Base-by-base conservation (phyloP, 2,797 vertebrate genomes). In the Pterois miles region DNA sequence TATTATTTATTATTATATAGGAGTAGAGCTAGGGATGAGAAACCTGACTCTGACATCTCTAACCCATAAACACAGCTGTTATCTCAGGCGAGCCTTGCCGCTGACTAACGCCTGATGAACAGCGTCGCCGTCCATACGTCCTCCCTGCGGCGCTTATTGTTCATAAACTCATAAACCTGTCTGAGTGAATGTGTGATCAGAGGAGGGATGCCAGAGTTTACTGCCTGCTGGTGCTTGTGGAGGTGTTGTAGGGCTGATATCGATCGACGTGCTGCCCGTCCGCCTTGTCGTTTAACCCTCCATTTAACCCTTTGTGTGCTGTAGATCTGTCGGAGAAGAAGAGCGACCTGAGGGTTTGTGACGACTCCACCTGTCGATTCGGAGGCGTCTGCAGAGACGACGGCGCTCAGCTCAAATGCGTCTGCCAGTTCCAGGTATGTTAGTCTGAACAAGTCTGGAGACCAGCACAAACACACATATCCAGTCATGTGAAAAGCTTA, bases 331-430 rank as follows among this genome's bases (percentile, higher is more conserved):
- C 96, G 6, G 96, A 97, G 91, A 96, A 95, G 86, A 97, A 98
- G 83, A 96, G 96, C 3, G 97, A 97, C 5, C 91, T 96, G 83
- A 94, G 94, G 87, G 94, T 95, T 40, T 99, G 98, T 52, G 98
- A 99, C 76, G 97, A 97, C 75, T 95, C 96, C 0, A 96, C 96
- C 0, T 99, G 98, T 95, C 96, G 96, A 80, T 99, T 95, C 1
- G 97, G 97, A 86, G 98, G 98, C 33, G 93, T 97, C 87, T 99
- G 98, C 91, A 95, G 96, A 84, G 97, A 99, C 89, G 97, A 98
- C 69, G 95, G 96, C 0, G 95, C 96, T 25, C 96, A 96, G 88
- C 93, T 98, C 90, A 98, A 97, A 86, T 99, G 98, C 87, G 96
- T 96, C 33, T 99, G 98, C 90, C 97, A 94, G 90, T 99, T 98